Evolutionary conservation across 2,797 vertebrate species (phyloP), one percentile per base, ranked within the genome.

Genomic region (Ctenosaura bakeri): DNA sequence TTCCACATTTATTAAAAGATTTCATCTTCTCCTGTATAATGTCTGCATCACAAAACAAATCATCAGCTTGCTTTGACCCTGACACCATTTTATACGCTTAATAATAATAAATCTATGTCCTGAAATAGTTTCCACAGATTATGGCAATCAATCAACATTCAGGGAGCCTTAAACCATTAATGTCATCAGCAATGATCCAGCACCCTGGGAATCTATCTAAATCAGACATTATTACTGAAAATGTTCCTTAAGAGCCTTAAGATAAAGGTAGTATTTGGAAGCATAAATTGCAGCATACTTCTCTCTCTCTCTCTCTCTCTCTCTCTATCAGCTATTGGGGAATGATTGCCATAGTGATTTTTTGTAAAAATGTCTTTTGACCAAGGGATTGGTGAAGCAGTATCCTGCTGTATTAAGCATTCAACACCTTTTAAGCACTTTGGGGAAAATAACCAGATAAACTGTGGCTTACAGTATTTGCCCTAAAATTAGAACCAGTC

Each of bases 81-180:
- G 96, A 96, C 96, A 97, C 95, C 94, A 94, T 97, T 97, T 98
- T 97, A 97, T 97, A 96, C 95, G 94, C 95, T 97, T 97, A 97
- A 97, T 97, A 96, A 95, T 97, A 97, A 98, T 97, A 97, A 97
- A 98, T 97, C 96, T 97, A 94, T 97, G 95, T 97, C 96, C 94
- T 96, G 96, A 97, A 97, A 98, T 97, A 98, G 96, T 96, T 97
- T 96, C 87, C 95, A 79, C 93, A 97, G 97, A 97, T 98, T 98
- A 97, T 83, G 94, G 94, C 96, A 96, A 98, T 98, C 97, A 97
- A 97, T 98, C 97, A 97, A 97, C 97, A 97, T 97, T 97, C 97
- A 96, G 96, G 93, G 96, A 96, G 92, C 94, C 96, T 96, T 95
- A 96, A 96, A 97, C 96, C 95, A 97, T 97, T 97, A 97, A 97